phyloP scores from a whole-genome alignment of 2,797 vertebrate genomes.

The Argyrosomus regius region DNA sequence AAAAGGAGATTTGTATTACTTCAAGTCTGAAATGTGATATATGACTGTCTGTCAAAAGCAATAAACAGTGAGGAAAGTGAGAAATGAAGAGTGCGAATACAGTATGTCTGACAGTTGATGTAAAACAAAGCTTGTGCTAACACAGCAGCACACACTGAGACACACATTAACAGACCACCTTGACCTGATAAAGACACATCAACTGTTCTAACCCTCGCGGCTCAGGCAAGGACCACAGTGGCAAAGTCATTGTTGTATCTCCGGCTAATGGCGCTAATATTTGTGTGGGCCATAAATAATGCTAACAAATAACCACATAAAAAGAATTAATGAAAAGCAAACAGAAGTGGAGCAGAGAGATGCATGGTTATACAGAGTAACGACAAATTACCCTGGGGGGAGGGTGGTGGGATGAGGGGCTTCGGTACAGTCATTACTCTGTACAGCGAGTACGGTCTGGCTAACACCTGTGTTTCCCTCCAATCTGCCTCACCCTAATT shows the following conservation, averaged over 20 bases:
- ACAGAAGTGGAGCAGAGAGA: conserved; percentile 96
- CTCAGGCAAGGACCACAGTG: conserved; percentile 80
- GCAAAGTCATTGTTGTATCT: conserved; percentile 86
- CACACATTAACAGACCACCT: conserved; percentile 80
- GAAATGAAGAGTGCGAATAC: conserved; percentile 8
- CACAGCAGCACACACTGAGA: conserved; percentile 30
- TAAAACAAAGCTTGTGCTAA: conserved; percentile 52
- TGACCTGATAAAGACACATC: conserved; percentile 86
- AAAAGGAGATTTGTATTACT: conserved; percentile 40
- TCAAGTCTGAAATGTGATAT: conserved; percentile 53
- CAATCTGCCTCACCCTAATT: conserved; percentile 98
- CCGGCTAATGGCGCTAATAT: conserved; percentile 93
- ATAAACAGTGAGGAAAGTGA: conserved; percentile 14
- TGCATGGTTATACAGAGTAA: conserved; percentile 93
- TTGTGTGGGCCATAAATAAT: conserved; percentile 96
- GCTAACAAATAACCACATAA: conserved; percentile 87
- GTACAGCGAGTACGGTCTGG: conserved; percentile 91
- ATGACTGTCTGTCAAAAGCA: conserved; percentile 25
- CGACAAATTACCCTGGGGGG: conserved; percentile 92
- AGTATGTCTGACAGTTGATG: conserved; percentile 23
- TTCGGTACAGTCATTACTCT: conserved; percentile 94
- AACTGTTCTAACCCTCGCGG: conserved; percentile 68
- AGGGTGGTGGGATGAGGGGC: conserved; percentile 79
- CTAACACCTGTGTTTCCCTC: conserved; percentile 97
- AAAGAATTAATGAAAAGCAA: conserved; percentile 89